A percentile compares a stretch with the other conserved stretches of the same genome.
Conservation (phyloP, 1,140 invertebrate genomes). For the Zaprionus tsacasi region DNA sequence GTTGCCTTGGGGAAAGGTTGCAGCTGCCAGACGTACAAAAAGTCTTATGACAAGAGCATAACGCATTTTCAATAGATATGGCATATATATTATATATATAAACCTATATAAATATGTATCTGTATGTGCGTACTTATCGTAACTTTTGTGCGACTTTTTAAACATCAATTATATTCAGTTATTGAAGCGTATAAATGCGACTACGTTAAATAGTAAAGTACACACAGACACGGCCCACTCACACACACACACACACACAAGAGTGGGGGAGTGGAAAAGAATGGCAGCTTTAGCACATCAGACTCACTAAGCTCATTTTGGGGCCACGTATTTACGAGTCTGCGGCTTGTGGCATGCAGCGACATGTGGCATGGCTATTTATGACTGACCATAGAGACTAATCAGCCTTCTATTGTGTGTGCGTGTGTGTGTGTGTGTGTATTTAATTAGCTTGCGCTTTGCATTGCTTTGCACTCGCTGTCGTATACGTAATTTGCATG, state of each 20-base stretch:
- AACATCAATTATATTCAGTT: slow-evolving; percentile 76
- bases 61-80: slow-evolving; percentile 45
- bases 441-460: slow-evolving; percentile 40
- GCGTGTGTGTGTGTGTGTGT: slow-evolving; percentile 21
- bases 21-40: slow-evolving; percentile 68
- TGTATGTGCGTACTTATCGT: slow-evolving; percentile 65
- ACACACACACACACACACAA: slow-evolving; percentile 12
- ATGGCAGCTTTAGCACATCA: slow-evolving; percentile 44
- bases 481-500: slow-evolving; percentile 48
- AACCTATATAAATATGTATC: background rate
- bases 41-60: slow-evolving; percentile 66
- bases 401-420: slow-evolving; percentile 41
- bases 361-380: slow-evolving; percentile 22
- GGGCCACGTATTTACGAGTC: slow-evolving; percentile 40
- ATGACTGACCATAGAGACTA: slow-evolving; percentile 33
- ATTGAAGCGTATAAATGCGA: slow-evolving; percentile 71
- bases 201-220: slow-evolving; percentile 43
- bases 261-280: too few relatives aligned
- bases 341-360: slow-evolving; percentile 25
- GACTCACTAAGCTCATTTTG: slow-evolving; percentile 29
- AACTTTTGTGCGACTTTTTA: slow-evolving; percentile 70
- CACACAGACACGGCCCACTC: background rate
- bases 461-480: slow-evolving; percentile 15
- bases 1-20: slow-evolving; percentile 36
- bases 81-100: slow-evolving; percentile 21